Percentiles rank a stretch among this genome's conserved stretches.
Conservation (phyloP, 2,888 invertebrate genomes). For the Miltochrista miniata region DNA sequence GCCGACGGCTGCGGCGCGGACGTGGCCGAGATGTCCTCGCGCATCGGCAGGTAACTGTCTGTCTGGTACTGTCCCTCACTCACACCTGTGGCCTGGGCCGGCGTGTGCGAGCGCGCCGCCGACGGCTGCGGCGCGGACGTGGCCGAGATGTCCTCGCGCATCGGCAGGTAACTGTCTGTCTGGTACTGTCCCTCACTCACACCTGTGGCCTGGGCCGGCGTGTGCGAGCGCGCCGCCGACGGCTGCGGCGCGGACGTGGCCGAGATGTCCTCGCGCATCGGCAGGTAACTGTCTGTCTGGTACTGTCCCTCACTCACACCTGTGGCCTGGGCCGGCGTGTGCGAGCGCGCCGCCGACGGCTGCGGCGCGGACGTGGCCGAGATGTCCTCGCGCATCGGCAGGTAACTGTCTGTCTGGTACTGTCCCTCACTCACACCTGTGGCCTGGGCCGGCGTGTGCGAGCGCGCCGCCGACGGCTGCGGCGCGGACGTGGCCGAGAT, state of each 20-base stretch:
- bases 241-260: conserved; percentile 66
- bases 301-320: conserved; percentile 35
- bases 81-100: conserved; percentile 89
- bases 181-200: too few relatives aligned
- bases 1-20: conserved; percentile 75
- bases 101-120: conserved; percentile 86
- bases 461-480: conserved; percentile 81
- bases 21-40: conserved; percentile 76
- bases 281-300: too few relatives aligned
- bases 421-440: too few relatives aligned
- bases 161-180: conserved; percentile 60
- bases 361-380: conserved; percentile 74
- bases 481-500: conserved; percentile 77
- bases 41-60: conserved; percentile 67
- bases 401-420: conserved; percentile 48
- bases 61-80: conserved; percentile 55
- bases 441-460: conserved; percentile 89
- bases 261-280: too few relatives aligned
- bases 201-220: conserved; percentile 14
- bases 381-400: conserved; percentile 75
- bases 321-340: conserved; percentile 90
- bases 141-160: conserved; percentile 76
- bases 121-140: conserved; percentile 74
- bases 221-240: conserved; percentile 52
- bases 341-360: conserved; percentile 85